Conservation (phyloP, 2,113 vertebrate species). For the Hippopotamus amphibius region DNA sequence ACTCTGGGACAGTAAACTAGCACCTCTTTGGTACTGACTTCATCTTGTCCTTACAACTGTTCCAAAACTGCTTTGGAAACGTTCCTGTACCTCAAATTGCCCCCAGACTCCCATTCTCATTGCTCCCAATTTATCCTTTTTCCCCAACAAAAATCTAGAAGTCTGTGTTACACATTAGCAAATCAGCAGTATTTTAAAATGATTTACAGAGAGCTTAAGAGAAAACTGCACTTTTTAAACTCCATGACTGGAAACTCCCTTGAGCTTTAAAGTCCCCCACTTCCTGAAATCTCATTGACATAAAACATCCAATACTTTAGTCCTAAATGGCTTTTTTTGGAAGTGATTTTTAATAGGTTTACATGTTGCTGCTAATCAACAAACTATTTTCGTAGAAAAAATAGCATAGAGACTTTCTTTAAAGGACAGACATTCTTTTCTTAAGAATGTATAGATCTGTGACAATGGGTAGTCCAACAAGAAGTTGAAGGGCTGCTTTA, state of each 20-base stretch:
- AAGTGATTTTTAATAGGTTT: constrained; percentile 70
- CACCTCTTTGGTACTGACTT: not conserved
- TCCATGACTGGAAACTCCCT: constrained; percentile 41
- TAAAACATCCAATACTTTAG: constrained; percentile 52
- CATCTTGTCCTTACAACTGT: not conserved
- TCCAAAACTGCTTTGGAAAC: constrained; percentile 25
- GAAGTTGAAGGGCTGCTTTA: constrained; percentile 28
- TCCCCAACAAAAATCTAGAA: not conserved
- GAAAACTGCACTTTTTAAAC: constrained; percentile 64
- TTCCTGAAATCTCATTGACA: constrained; percentile 73
- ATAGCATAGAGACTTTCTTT: not conserved
- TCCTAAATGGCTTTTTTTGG: constrained; percentile 65
- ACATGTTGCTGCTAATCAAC: constrained; percentile 29
- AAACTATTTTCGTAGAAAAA: constrained; percentile 35
- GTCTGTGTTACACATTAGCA: constrained; percentile 65
- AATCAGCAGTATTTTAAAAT: constrained; percentile 71
- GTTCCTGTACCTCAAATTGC: constrained; percentile 2
- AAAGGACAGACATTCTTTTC: constrained; percentile 44
- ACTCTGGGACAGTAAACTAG: not conserved
- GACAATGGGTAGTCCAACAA: not conserved
- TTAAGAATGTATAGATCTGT: not conserved
- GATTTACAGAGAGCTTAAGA: constrained; percentile 75
- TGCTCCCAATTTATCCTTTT: constrained; percentile 51
- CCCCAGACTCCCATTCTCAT: not conserved
- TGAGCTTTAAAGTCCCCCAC: constrained; percentile 63